Percentiles rank a stretch among this genome's conserved stretches.
phyloP scores from a whole-genome alignment of 2,888 invertebrate genomes.

The Ophion ellenae region DNA sequence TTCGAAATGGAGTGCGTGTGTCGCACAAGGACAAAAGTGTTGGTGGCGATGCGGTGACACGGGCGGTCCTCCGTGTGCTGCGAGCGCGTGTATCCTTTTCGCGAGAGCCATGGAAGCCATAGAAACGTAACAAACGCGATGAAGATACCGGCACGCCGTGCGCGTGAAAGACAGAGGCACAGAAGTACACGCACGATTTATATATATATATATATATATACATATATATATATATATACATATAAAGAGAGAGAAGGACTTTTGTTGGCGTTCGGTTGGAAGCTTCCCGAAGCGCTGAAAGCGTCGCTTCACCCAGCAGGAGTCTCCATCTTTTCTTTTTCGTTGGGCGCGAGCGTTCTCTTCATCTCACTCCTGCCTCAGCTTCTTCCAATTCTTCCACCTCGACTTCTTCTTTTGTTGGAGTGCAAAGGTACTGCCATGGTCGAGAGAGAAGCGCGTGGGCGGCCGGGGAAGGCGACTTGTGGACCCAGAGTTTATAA shows the following conservation, averaged over 20 bases:
- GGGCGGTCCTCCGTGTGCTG: slow-evolving; percentile 27
- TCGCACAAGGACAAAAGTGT: background rate
- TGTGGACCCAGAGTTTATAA: slow-evolving; percentile 49
- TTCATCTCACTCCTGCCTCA: background rate
- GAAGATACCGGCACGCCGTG: slow-evolving; percentile 57
- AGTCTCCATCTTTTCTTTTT: slow-evolving; percentile 36
- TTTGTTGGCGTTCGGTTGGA: slow-evolving; percentile 29
- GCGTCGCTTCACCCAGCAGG: slow-evolving; percentile 58
- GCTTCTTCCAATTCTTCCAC: background rate
- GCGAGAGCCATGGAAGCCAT: slow-evolving; percentile 16
- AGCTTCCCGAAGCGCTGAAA: slow-evolving; percentile 50
- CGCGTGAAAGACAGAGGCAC: slow-evolving; percentile 39
- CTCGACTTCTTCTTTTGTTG: slow-evolving; percentile 13
- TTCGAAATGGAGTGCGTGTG: slow-evolving; percentile 3
- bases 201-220: background rate
- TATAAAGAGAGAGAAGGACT: slow-evolving; percentile 19
- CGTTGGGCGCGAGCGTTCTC: slow-evolving; percentile 7
- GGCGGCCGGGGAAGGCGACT: slow-evolving; percentile 66
- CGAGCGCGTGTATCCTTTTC: slow-evolving; percentile 11
- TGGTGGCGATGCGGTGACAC: slow-evolving; percentile 12
- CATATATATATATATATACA: background rate
- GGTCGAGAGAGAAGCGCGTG: slow-evolving; percentile 65
- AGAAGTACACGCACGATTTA: slow-evolving; percentile 2
- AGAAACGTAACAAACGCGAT: slow-evolving; percentile 60
- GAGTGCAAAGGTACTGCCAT: slow-evolving; percentile 17